These are phyloP conservation scores for Drosophila eohydei DNA, from an alignment of 2,888 invertebrate species.

Conservation along the genomic window DNA sequence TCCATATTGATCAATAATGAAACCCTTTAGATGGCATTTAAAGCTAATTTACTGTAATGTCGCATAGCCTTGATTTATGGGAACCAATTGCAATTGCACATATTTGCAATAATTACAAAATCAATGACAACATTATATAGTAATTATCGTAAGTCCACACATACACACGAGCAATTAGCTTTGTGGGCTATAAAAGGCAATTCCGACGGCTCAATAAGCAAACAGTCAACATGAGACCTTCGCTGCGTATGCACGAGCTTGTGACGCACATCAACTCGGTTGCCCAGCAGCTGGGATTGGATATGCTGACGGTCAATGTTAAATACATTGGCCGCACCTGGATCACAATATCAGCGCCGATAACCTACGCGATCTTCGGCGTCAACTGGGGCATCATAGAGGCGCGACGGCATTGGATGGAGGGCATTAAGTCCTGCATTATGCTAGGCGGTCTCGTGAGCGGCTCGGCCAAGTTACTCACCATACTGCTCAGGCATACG, in stretches of 20 bases:
- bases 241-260: constrained; percentile 33
- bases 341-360: constrained; percentile 16
- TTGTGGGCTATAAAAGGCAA: constrained; percentile 45
- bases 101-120: constrained; percentile 32
- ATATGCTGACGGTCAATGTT: constrained; percentile 28
- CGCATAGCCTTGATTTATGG: constrained; percentile 27
- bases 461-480: constrained; percentile 36
- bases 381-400: constrained; percentile 27
- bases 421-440: constrained; percentile 40
- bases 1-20: too few relatives aligned
- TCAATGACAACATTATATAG: constrained; percentile 30
- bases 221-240: constrained; percentile 34
- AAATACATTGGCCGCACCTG: constrained; percentile 36
- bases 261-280: constrained; percentile 34
- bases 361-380: constrained; percentile 29
- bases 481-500: constrained; percentile 36
- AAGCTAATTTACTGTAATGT: constrained; percentile 7
- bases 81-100: constrained; percentile 40
- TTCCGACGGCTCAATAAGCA: neutral
- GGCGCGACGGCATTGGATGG: constrained; percentile 35
- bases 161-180: constrained; percentile 28
- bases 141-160: constrained; percentile 13
- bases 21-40: neutral
- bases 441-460: constrained; percentile 56
- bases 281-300: constrained; percentile 45